phyloP scores from a whole-genome alignment of 2,113 vertebrate genomes.

The Lagopus leucura region DNA sequence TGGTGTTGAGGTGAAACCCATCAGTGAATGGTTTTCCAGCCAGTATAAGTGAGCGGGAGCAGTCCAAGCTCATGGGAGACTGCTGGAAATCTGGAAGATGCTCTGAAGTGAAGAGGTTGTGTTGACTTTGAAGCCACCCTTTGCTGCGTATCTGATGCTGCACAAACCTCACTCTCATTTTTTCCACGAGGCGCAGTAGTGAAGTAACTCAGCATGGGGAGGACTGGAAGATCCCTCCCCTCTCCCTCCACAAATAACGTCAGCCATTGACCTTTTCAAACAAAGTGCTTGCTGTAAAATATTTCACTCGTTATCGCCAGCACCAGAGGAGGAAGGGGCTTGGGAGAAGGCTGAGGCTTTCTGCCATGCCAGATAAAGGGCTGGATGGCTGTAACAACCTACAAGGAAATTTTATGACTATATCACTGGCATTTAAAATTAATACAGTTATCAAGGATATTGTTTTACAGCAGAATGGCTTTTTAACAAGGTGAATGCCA shows the following conservation, averaged over 20 bases:
- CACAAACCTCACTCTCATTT: background rate
- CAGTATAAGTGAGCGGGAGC: background rate
- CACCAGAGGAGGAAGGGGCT: background rate
- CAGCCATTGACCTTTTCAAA: slow-evolving; percentile 53
- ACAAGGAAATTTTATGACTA: slow-evolving; percentile 27
- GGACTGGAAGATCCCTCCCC: background rate
- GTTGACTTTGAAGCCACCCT: background rate
- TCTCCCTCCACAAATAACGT: background rate
- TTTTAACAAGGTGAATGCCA: slow-evolving; percentile 44
- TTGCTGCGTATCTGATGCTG: background rate
- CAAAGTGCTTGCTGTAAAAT: background rate
- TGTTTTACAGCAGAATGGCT: slow-evolving; percentile 50
- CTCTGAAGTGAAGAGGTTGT: background rate
- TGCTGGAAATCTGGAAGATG: background rate
- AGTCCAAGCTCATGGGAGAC: rapidly evolving
- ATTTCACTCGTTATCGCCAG: background rate
- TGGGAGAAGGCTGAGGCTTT: background rate
- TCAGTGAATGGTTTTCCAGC: background rate
- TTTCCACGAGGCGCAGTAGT: background rate
- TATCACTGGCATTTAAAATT: slow-evolving; percentile 68
- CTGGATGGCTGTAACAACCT: background rate
- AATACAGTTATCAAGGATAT: slow-evolving; percentile 59
- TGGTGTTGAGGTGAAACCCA: background rate
- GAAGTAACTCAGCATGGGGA: background rate
- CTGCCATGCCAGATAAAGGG: background rate